Evolutionary conservation across 1,140 invertebrate genomes (phyloP).

Genomic region (Drosophila auraria): DNA sequence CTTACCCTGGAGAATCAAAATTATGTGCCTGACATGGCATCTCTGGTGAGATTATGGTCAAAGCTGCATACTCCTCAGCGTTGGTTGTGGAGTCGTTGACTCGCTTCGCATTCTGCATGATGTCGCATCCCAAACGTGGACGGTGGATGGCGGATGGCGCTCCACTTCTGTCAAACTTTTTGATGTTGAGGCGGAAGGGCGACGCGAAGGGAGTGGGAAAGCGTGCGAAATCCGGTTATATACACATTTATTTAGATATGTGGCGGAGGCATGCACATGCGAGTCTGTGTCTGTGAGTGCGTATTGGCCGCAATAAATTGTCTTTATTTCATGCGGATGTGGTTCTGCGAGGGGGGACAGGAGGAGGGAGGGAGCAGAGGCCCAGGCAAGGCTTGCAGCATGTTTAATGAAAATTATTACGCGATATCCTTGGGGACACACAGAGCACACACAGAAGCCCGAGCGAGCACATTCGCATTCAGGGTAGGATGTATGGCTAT

Average conservation of each 20-base stretch:
- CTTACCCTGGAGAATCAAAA: background rate
- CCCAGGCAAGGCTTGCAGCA: constrained; percentile 57
- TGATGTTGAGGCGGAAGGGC: constrained; percentile 55
- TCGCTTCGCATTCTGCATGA: constrained; percentile 15
- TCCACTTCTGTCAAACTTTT: constrained; percentile 79
- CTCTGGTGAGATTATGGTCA: constrained; percentile 3
- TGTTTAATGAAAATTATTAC: constrained; percentile 78
- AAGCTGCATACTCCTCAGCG: constrained; percentile 47
- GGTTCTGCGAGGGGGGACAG: constrained; percentile 15
- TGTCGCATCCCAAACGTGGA: constrained; percentile 55
- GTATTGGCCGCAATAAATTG: constrained; percentile 77
- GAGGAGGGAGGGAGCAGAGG: constrained; percentile 2
- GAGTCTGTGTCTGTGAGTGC: constrained; percentile 37
- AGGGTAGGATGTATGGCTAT: constrained; percentile 62
- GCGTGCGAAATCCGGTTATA: constrained; percentile 55
- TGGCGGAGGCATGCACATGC: constrained; percentile 10
- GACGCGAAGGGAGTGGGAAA: constrained; percentile 38
- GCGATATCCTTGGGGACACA: constrained; percentile 73
- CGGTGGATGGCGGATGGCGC: constrained; percentile 46
- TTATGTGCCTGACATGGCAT: background rate
- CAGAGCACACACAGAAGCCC: constrained; percentile 9
- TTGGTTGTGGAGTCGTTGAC: constrained; percentile 26
- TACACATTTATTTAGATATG: constrained; percentile 38
- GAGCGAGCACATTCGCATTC: constrained; percentile 15
- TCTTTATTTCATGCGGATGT: constrained; percentile 74